Percentiles rank a stretch among this genome's conserved stretches.
phyloP scores from a whole-genome alignment of 2,797 vertebrate genomes.

The Tragelaphus oryx region DNA sequence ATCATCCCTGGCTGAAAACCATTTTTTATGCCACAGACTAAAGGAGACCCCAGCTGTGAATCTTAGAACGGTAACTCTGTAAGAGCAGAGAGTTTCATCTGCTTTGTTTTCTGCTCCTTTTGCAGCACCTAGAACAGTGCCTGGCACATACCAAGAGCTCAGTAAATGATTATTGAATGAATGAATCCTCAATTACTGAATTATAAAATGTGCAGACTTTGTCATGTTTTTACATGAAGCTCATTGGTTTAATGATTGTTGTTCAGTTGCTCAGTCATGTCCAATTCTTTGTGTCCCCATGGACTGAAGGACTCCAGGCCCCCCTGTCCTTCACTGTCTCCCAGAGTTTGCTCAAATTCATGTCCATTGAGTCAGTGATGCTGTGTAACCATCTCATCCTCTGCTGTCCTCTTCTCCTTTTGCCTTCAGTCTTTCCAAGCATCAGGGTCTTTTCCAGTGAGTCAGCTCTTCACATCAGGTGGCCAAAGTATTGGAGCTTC shows the following conservation, averaged over 20 bases:
- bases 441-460: neutral
- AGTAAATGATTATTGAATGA: neutral
- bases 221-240: neutral
- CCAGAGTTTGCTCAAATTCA: neutral
- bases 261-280: neutral
- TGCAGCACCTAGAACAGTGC: neutral
- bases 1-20: too few relatives aligned
- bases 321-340: neutral
- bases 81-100: neutral
- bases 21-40: rapidly evolving
- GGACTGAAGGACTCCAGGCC: neutral
- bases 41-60: neutral
- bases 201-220: neutral
- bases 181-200: neutral
- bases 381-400: neutral
- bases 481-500: neutral
- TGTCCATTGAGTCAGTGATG: neutral
- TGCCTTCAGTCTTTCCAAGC: neutral
- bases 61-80: rapidly evolving
- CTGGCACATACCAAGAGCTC: neutral
- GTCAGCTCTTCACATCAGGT: neutral
- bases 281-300: neutral
- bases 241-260: neutral
- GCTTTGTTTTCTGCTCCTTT: neutral
- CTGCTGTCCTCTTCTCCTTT: neutral